phyloP scores from a whole-genome alignment of 1,140 invertebrate genomes.

The Macrobrachium nipponense region DNA sequence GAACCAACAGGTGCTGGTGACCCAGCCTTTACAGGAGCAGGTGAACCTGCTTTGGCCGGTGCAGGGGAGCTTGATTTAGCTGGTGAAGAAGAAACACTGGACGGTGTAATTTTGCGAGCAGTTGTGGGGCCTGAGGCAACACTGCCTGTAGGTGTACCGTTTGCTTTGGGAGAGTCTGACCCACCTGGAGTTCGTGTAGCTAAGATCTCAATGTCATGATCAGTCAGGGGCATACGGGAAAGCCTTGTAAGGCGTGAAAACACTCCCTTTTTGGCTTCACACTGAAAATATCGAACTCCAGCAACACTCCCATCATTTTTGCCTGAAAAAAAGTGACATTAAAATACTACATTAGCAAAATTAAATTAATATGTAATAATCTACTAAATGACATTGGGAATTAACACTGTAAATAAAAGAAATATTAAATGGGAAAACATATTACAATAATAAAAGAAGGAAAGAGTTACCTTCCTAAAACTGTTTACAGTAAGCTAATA shows the following conservation, averaged over 20 bases:
- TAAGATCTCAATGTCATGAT: constrained; percentile 60
- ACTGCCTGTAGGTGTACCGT: constrained; percentile 47
- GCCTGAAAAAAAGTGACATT: constrained; percentile 71
- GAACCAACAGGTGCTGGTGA: constrained; percentile 32
- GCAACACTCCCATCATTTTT: constrained; percentile 98
- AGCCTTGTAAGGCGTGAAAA: constrained; percentile 91
- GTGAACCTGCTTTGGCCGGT: constrained; percentile 19
- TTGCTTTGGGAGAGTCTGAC: constrained; percentile 52
- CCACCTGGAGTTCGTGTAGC: constrained; percentile 43
- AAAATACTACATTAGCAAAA: not conserved
- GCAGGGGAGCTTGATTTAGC: constrained; percentile 31
- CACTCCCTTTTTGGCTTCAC: constrained; percentile 91
- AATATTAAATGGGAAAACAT: no score
- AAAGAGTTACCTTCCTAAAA: not conserved
- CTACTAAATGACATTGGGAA: no score
- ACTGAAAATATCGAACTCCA: constrained; percentile 92
- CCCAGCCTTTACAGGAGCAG: constrained; percentile 30
- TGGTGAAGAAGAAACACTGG: constrained; percentile 29
- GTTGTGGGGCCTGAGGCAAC: constrained; percentile 53
- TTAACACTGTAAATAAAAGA: not conserved
- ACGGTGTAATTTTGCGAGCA: constrained; percentile 57
- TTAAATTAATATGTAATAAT: not conserved
- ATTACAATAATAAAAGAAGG: no score
- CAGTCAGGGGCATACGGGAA: constrained; percentile 70
- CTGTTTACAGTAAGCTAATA: no score